Percentiles rank a stretch among this genome's conserved stretches.
Conservation (phyloP, 53 echinoderm and acorn worm genomes). For the Stichopus horrens region DNA sequence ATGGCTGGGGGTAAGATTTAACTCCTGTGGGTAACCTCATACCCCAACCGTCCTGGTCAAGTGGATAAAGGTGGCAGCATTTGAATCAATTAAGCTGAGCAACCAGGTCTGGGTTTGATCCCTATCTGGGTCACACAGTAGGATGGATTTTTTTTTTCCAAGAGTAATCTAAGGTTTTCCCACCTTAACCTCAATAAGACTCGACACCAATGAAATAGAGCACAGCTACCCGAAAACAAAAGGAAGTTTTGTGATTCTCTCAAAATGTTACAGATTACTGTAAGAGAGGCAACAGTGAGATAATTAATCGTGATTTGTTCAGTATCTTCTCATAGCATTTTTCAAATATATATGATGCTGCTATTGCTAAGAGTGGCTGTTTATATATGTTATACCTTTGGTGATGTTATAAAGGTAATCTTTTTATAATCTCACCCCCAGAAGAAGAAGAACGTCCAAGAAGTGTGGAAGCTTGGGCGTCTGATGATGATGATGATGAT, state of each 20-base stretch:
- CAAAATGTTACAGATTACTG: too few species aligned
- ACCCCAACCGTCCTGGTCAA: neutral
- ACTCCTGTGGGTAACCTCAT: neutral
- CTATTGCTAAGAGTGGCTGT: too few species aligned
- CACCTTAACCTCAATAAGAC: too few species aligned
- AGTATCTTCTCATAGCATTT: too few species aligned
- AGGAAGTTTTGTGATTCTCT: too few species aligned
- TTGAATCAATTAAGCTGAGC: neutral
- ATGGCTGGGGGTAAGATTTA: neutral
- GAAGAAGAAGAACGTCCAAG: neutral
- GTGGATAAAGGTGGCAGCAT: neutral
- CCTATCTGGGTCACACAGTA: too few species aligned
- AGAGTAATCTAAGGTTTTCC: too few species aligned
- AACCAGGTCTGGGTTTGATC: neutral
- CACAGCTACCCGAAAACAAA: too few species aligned
- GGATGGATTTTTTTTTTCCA: too few species aligned
- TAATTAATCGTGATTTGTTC: neutral
- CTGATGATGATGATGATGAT: neutral
- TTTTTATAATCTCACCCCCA: neutral
- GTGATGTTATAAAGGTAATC: neutral
- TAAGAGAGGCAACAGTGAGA: too few species aligned
- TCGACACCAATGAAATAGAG: too few species aligned
- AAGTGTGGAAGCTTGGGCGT: slow-evolving; percentile 4
- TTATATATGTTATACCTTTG: neutral
- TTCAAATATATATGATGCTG: too few species aligned